Conservation (phyloP, 2,797 vertebrate species). For the Chromobotia macracanthus region DNA sequence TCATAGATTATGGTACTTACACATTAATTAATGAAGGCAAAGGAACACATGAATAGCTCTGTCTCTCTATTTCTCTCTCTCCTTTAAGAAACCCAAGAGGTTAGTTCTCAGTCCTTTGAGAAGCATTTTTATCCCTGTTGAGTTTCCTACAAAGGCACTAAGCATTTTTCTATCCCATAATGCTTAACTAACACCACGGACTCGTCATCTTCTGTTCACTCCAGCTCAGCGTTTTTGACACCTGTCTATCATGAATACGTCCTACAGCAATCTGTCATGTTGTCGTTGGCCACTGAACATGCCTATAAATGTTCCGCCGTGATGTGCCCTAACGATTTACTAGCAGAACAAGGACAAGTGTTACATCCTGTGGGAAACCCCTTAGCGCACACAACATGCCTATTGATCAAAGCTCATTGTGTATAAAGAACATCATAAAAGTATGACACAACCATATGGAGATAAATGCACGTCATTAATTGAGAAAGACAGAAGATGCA, state of each 20-base stretch:
- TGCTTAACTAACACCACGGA: neutral
- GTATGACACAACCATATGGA: neutral
- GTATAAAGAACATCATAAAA: neutral
- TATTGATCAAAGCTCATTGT: slow-evolving; percentile 6
- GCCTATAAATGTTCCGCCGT: slow-evolving; percentile 2
- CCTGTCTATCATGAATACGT: slow-evolving; percentile 11
- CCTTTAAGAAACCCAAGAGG: no score
- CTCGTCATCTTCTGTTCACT: neutral
- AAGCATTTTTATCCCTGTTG: no score
- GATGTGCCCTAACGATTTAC: neutral
- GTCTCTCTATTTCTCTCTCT: no score
- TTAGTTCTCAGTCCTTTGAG: no score
- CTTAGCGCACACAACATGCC: neutral
- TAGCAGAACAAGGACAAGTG: neutral
- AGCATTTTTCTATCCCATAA: neutral
- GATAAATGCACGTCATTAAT: neutral
- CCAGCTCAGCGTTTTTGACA: neutral
- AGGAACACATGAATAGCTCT: no score
- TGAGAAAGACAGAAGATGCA: neutral
- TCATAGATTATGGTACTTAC: slow-evolving; percentile 6
- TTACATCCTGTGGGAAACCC: neutral
- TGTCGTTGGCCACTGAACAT: slow-evolving; percentile 11
- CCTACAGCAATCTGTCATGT: slow-evolving; percentile 21
- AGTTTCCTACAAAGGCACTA: neutral
- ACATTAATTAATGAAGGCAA: neutral